Conservation (phyloP, 1,140 invertebrate genomes). For the Cotesia typhae region DNA sequence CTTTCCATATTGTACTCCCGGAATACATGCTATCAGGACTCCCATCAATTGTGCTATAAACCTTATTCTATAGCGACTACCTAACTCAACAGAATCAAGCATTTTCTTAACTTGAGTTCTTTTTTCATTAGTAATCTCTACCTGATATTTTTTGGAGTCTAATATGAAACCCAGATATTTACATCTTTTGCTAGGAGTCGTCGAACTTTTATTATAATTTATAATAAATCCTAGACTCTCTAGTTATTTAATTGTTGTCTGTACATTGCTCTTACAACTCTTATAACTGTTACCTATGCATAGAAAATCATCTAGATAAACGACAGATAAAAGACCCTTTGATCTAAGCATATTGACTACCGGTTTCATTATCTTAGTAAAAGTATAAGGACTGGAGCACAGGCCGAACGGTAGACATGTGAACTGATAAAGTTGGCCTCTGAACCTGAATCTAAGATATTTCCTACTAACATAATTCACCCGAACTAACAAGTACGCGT, state of each 20-base stretch:
- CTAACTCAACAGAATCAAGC: not conserved
- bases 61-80: slow-evolving; percentile 26
- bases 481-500: slow-evolving; percentile 34
- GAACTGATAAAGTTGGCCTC: slow-evolving; percentile 31
- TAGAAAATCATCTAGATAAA: slow-evolving; percentile 37
- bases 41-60: slow-evolving; percentile 31
- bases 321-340: slow-evolving; percentile 16
- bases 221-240: slow-evolving; percentile 31
- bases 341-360: slow-evolving; percentile 11
- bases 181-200: slow-evolving; percentile 25
- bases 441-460: slow-evolving; percentile 34
- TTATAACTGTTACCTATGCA: slow-evolving; percentile 17
- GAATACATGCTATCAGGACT: slow-evolving; percentile 19
- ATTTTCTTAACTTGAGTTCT: slow-evolving; percentile 13
- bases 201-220: slow-evolving; percentile 29
- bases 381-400: slow-evolving; percentile 27
- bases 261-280: slow-evolving; percentile 26
- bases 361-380: slow-evolving; percentile 37
- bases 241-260: slow-evolving; percentile 7
- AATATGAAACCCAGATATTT: slow-evolving; percentile 35
- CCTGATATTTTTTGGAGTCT: slow-evolving; percentile 13
- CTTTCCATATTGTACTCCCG: slow-evolving; percentile 31
- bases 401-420: slow-evolving; percentile 35
- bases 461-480: slow-evolving; percentile 8
- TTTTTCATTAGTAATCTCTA: slow-evolving; percentile 24